phyloP scores from a whole-genome alignment of 1,140 invertebrate genomes.

The Drosophila bocki region DNA sequence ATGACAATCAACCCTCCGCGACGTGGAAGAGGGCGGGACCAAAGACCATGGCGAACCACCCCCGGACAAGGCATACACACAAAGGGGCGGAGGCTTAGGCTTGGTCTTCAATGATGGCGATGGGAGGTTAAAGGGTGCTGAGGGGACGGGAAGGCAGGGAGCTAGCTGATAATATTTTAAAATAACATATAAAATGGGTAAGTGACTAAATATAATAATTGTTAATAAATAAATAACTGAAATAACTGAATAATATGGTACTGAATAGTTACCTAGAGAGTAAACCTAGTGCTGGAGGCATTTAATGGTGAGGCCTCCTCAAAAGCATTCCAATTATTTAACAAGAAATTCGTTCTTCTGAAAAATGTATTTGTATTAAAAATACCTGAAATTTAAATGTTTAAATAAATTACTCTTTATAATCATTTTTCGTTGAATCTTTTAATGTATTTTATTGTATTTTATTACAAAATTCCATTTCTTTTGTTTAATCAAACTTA shows the following conservation, averaged over 20 bases:
- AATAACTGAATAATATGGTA: not conserved
- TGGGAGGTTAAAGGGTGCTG: not conserved
- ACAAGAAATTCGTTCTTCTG: no score
- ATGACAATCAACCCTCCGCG: conserved; percentile 30
- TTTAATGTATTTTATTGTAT: not conserved
- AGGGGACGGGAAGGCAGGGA: not conserved
- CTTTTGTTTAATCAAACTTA: not conserved
- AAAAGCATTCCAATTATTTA: no score
- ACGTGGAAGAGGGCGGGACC: conserved; percentile 8
- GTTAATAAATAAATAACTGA: not conserved
- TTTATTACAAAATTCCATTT: not conserved
- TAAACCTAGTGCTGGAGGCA: no score
- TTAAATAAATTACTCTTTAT: no score
- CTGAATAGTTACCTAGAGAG: not conserved
- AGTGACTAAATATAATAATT: not conserved
- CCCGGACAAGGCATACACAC: conserved; percentile 1
- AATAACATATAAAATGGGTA: not conserved
- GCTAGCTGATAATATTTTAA: not conserved
- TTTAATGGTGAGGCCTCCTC: no score
- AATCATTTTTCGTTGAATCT: no score
- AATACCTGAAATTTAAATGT: no score
- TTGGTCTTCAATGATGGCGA: not conserved
- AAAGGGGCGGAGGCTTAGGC: conserved; percentile 11
- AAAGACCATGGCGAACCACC: not conserved
- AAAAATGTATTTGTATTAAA: no score